phyloP scores from a whole-genome alignment of 2,113 vertebrate genomes.

The Protobothrops mucrosquamatus region DNA sequence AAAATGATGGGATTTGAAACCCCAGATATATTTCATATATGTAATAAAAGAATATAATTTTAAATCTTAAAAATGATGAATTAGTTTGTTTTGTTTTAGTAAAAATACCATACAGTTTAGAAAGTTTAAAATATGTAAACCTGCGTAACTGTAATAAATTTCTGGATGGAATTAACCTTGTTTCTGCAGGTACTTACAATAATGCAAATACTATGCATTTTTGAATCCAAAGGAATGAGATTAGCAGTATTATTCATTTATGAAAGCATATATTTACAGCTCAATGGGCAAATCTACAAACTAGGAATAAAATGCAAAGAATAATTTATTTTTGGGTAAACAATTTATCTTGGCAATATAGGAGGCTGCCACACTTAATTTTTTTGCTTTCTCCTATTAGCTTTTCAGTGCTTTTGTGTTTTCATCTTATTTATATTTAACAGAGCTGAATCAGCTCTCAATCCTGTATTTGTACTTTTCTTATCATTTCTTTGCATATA shows the following conservation, averaged over 20 bases:
- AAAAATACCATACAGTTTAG: neutral
- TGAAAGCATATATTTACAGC: neutral
- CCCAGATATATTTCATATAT: neutral
- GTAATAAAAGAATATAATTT: neutral
- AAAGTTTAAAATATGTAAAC: neutral
- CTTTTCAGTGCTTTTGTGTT: conserved; percentile 22
- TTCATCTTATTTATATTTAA: neutral
- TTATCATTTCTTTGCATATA: neutral
- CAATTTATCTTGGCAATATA: neutral
- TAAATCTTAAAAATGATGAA: neutral
- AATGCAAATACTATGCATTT: neutral
- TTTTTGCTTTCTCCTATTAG: conserved; percentile 10
- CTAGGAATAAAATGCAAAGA: neutral
- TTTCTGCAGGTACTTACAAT: neutral
- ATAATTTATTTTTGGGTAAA: neutral
- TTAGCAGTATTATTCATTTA: neutral
- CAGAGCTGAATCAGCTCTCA: conserved; percentile 4
- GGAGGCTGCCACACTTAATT: neutral
- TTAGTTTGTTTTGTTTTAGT: neutral
- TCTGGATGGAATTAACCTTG: neutral
- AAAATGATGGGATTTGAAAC: neutral
- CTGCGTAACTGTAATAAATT: neutral
- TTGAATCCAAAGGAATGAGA: neutral
- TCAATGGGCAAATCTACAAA: neutral
- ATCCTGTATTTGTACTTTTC: neutral